These are phyloP conservation scores for Toxotes lorentzi DNA, from an alignment of 2,797 vertebrate species.

Conservation along the genomic window DNA sequence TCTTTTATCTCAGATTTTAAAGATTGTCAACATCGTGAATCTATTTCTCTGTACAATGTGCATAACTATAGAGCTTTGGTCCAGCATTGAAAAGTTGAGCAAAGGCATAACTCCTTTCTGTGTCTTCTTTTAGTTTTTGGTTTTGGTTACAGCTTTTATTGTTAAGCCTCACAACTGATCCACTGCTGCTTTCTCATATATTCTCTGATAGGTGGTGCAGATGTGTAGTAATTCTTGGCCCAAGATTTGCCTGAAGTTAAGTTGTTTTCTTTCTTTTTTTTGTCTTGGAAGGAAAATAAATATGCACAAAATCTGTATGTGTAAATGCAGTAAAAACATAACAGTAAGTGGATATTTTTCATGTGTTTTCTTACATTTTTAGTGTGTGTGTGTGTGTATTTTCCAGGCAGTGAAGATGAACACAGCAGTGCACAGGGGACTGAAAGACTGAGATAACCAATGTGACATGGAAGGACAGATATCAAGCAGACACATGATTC, in stretches of 20 bases:
- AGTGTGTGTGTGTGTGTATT: conserved; percentile 17
- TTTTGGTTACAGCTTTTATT: conserved; percentile 97
- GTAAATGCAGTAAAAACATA: conserved; percentile 12
- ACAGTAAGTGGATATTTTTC: conserved; percentile 50
- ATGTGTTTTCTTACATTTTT: conserved; percentile 52
- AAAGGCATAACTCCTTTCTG: conserved; percentile 87
- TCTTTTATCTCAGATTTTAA: conserved; percentile 88
- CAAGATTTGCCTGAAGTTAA: conserved; percentile 44
- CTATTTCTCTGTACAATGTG: conserved; percentile 99
- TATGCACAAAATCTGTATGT: conserved; percentile 33
- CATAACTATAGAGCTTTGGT: conserved; percentile 99
- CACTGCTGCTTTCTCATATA: conserved; percentile 54
- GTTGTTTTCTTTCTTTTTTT: neutral
- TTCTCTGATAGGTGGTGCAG: conserved; percentile 45
- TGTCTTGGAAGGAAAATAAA: conserved; percentile 24
- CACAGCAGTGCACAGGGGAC: conserved; percentile 49
- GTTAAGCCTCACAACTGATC: conserved; percentile 89
- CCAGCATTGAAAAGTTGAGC: conserved; percentile 95
- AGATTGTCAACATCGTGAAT: conserved; percentile 99
- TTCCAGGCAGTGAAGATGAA: conserved; percentile 55
- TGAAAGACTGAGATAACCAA: conserved; percentile 64
- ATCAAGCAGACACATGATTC: conserved; percentile 75
- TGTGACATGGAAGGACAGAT: conserved; percentile 76
- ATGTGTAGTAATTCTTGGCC: conserved; percentile 42
- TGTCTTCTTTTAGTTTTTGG: conserved; percentile 85